Base-by-base conservation (phyloP, 2,113 vertebrate species). In the Microcebus ravelobensis region DNA sequence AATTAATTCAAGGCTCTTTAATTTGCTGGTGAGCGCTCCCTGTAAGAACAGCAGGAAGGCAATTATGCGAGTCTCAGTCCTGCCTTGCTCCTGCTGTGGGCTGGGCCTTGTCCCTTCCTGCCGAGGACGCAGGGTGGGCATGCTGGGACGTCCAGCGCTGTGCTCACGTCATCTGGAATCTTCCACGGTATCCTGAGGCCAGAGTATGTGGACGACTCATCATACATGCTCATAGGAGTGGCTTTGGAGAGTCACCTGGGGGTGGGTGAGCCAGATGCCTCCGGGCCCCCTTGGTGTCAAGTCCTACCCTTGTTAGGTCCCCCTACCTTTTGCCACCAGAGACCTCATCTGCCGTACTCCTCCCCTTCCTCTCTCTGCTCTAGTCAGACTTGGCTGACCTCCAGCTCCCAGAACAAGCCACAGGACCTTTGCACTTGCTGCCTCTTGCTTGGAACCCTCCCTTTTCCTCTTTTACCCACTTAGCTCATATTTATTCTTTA, bases 1-100 rank as follows among this genome's bases (percentile, higher is more conserved):
- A 50, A 80, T 90, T 84, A 92, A 95, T 50, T 77, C 34, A 85
- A 63, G 68, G 48, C 87, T 70, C 93, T 81, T 96, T 67, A 80
- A 95, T 10, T 93, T 97, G 92, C 92, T 74, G 79, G 27, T 63
- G 55, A 86, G 15, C 0, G 2, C 25, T 67, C 82, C 92, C 65
- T 57, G 90, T 45, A 65, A 90, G 86, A 89, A 10, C 50, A 80
- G 12, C 87, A 52, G 21, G 39, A 15, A 91, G 14, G 45, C 39
- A 36, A 36, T 68, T 65, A 23, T 42, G 21, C 61, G 36, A 61
- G n/a, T n/a, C 50, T 87, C 4, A 4, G 45, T 45, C 50, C 87
- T 73, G 11, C 2, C 0, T n/a, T 80, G 23, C 29, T 80, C 27
- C 39, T 84, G 77, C 57, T 67, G 34, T 4, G 77, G 94, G 17